A percentile compares a stretch with the other conserved stretches of the same genome.
Evolutionary conservation across 2,888 invertebrate genomes (phyloP).

Genomic region (Lymantria monacha): DNA sequence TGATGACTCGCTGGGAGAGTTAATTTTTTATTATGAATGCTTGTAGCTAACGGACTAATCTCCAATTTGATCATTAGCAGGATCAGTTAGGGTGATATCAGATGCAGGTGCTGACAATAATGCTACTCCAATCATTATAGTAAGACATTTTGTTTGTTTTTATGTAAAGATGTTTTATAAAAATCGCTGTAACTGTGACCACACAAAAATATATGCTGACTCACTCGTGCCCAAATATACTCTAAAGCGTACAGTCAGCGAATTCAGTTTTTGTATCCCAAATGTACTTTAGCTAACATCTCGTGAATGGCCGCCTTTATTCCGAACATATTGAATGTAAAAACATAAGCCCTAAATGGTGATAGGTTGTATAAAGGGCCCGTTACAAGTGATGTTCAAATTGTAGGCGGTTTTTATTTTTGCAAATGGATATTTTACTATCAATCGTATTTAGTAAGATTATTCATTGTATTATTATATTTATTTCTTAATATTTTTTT

Average conservation of each 20-base stretch:
- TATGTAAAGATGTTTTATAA: background rate
- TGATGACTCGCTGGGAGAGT: no score
- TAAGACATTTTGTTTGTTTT: no score
- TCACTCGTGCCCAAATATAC: conserved; percentile 44
- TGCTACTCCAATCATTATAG: no score
- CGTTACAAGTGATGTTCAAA: background rate
- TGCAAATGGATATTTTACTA: background rate
- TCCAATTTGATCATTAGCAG: no score
- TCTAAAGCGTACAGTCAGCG: conserved; percentile 30
- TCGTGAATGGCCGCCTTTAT: conserved; percentile 20
- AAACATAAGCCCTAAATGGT: conserved; percentile 3
- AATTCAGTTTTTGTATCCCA: conserved; percentile 31
- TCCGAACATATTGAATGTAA: conserved; percentile 3
- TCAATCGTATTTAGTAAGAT: no score
- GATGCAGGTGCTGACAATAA: no score
- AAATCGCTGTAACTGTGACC: conserved; percentile 14
- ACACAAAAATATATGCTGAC: conserved; percentile 37
- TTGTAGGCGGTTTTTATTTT: background rate
- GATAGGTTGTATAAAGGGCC: background rate
- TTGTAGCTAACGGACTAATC: no score
- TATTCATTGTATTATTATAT: no score
- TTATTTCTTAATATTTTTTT: no score
- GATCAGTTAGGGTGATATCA: no score
- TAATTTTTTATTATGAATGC: no score
- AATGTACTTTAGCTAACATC: conserved; percentile 16